Evolutionary conservation across 2,113 vertebrate genomes (phyloP).

Genomic region (Chascanopsetta lugubris): DNA sequence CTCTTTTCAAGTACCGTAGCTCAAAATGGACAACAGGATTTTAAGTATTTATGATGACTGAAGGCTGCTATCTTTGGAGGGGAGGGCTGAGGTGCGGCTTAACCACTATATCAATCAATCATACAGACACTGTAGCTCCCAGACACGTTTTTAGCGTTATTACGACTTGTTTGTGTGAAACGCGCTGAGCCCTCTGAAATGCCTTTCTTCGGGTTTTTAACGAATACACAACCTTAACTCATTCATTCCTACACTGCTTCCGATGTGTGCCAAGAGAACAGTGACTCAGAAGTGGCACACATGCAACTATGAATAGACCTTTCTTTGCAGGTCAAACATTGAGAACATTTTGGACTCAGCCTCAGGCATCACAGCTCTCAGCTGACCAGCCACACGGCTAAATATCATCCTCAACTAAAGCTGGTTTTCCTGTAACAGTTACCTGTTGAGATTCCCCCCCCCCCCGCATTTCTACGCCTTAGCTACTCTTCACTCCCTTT

Average conservation of each 20-base stretch:
- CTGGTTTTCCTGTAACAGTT: background rate
- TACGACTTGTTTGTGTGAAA: too few relatives aligned
- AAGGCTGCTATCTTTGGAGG: too few relatives aligned
- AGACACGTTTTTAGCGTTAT: too few relatives aligned
- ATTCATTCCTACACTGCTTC: slow-evolving; percentile 22
- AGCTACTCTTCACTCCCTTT: slow-evolving; percentile 14
- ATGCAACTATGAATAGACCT: slow-evolving; percentile 37
- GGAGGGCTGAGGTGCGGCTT: too few relatives aligned
- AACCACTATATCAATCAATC: too few relatives aligned
- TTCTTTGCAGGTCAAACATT: slow-evolving; percentile 45
- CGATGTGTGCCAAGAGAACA: slow-evolving; percentile 3
- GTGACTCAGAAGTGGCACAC: slow-evolving; percentile 11
- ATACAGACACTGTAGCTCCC: too few relatives aligned
- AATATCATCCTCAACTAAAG: background rate
- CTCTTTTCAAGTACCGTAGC: too few relatives aligned
- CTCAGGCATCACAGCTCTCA: background rate
- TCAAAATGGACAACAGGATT: too few relatives aligned
- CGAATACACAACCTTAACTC: background rate
- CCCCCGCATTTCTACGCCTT: too few relatives aligned
- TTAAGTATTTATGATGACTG: too few relatives aligned
- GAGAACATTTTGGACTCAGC: slow-evolving; percentile 15
- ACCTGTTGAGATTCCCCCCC: background rate
- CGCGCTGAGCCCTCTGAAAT: too few relatives aligned
- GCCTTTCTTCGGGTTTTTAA: too few relatives aligned
- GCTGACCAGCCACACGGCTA: background rate